Evolutionary conservation across 2,113 vertebrate genomes (phyloP).

Genomic region (Corythaixoides concolor): DNA sequence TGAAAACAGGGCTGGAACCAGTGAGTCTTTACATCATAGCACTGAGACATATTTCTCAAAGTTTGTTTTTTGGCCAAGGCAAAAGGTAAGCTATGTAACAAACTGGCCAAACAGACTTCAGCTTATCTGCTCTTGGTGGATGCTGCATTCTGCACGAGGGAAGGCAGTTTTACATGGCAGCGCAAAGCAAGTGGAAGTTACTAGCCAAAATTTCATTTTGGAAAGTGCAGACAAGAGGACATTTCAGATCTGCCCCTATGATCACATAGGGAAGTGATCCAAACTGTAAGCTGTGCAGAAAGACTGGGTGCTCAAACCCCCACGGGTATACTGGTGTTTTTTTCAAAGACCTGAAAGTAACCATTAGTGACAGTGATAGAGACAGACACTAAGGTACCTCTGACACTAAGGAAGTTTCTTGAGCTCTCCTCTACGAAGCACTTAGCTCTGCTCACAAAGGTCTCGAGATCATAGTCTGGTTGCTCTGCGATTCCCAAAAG

Average conservation of each 20-base stretch:
- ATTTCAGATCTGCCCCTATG: background rate
- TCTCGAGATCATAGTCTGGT: slow-evolving; percentile 77
- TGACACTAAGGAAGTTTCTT: slow-evolving; percentile 50
- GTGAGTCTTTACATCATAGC: background rate
- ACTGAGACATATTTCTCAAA: background rate
- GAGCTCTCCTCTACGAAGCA: slow-evolving; percentile 57
- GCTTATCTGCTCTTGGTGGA: background rate
- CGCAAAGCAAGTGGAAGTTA: background rate
- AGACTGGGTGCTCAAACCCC: background rate
- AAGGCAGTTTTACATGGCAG: background rate
- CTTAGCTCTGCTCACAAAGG: slow-evolving; percentile 72
- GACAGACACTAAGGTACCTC: slow-evolving; percentile 53
- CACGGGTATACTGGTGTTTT: background rate
- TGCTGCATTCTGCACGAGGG: background rate
- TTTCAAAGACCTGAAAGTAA: too few species aligned
- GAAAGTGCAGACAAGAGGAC: background rate
- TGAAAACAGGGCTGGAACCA: background rate
- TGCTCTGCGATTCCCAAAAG: slow-evolving; percentile 73
- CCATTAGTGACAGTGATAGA: background rate
- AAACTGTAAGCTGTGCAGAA: background rate
- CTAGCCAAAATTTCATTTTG: background rate
- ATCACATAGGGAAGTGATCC: background rate
- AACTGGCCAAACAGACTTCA: background rate
- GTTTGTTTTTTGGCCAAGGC: background rate
- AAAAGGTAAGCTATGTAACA: background rate